Evolutionary conservation across 2,797 vertebrate species (phyloP).

Genomic region (Falco berigora): DNA sequence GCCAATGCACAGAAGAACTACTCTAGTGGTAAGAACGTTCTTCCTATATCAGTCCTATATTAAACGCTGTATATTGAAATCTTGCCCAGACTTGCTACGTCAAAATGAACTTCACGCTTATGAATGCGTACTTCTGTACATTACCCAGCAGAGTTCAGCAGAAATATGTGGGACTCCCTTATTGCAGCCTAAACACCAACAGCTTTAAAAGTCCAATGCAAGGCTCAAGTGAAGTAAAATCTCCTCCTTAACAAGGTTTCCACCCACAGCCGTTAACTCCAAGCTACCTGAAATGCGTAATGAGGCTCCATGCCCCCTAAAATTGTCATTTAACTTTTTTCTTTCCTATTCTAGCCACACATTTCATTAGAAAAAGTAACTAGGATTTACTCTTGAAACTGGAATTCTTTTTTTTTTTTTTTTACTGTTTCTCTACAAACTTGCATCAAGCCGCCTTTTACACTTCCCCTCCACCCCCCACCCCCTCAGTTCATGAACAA

Average conservation of each 20-base stretch:
- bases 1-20: not conserved
- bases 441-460: slow-evolving; percentile 1
- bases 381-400: not conserved
- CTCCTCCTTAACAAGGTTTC: not conserved
- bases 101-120: not conserved
- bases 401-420: not conserved
- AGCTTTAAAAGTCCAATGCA: not conserved
- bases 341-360: not conserved
- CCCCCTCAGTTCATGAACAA: slow-evolving; percentile 48
- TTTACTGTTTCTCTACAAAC: not conserved
- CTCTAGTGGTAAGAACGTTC: not conserved
- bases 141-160: not conserved
- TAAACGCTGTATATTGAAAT: not conserved
- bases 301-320: not conserved
- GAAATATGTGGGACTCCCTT: not conserved
- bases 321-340: not conserved
- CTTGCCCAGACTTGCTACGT: not conserved
- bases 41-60: accelerated
- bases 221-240: not conserved
- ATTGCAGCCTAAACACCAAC: not conserved
- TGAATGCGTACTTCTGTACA: not conserved
- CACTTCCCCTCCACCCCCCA: slow-evolving; percentile 4
- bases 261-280: not conserved
- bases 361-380: not conserved
- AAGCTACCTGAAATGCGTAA: not conserved